phyloP scores from a whole-genome alignment of 2,888 invertebrate genomes.

The Flabesymbios commensalis region DNA sequence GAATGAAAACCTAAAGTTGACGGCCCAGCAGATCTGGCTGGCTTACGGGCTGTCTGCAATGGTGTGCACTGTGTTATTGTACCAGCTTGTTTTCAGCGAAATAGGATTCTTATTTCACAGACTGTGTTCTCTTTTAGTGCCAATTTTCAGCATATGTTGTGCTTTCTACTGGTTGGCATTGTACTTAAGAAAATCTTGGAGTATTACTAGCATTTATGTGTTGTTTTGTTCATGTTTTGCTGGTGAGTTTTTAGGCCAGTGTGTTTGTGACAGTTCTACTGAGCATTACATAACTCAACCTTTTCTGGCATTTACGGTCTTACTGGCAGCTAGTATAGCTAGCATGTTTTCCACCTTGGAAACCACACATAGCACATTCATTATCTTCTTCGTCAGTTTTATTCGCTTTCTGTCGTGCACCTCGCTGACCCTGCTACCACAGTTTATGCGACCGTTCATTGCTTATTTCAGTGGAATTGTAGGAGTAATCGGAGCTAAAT shows the following conservation, averaged over 20 bases:
- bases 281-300: conserved; percentile 44
- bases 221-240: conserved; percentile 57
- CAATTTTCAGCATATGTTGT: conserved; percentile 56
- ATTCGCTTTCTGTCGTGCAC: conserved; percentile 55
- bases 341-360: conserved; percentile 56
- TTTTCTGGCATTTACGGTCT: conserved; percentile 47
- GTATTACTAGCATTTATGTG: conserved; percentile 56
- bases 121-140: conserved; percentile 51
- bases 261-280: conserved; percentile 11
- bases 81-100: conserved; percentile 49
- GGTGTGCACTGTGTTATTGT: conserved; percentile 39
- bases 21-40: conserved; percentile 40
- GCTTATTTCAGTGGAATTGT: conserved; percentile 55
- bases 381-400: conserved; percentile 52
- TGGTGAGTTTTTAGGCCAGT: conserved; percentile 52
- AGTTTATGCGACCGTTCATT: conserved; percentile 48
- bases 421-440: conserved; percentile 48
- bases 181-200: conserved; percentile 57
- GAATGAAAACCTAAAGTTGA: conserved; percentile 35
- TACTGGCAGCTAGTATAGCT: conserved; percentile 48
- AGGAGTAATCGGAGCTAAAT: conserved; percentile 57
- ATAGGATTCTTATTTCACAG: conserved; percentile 51
- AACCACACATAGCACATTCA: conserved; percentile 49
- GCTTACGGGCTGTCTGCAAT: not conserved
- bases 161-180: conserved; percentile 58